These are phyloP conservation scores for Drosophila barbarae DNA, from an alignment of 2,888 invertebrate species.

Conservation along the genomic window DNA sequence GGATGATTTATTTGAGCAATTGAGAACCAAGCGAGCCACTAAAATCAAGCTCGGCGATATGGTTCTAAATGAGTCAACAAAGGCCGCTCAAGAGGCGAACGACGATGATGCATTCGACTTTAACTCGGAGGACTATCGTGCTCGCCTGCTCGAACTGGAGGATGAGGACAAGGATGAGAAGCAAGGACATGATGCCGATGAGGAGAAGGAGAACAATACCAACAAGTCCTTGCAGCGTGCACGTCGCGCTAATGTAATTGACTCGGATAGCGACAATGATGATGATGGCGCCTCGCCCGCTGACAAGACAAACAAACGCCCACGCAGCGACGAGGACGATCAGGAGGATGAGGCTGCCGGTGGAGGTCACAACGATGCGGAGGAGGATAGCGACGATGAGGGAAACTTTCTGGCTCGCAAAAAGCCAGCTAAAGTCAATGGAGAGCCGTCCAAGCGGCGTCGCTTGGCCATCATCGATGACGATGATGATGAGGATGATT, in stretches of 20 bases:
- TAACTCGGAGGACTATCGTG: slow-evolving; percentile 78
- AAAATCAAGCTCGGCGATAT: slow-evolving; percentile 69
- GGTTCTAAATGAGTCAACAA: slow-evolving; percentile 59
- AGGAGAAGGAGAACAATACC: slow-evolving; percentile 54
- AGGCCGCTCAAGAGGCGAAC: slow-evolving; percentile 38
- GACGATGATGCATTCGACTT: slow-evolving; percentile 75
- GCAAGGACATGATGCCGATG: slow-evolving; percentile 8
- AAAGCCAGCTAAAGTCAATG: slow-evolving; percentile 57
- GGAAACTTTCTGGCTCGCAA: slow-evolving; percentile 74
- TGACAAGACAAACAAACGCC: slow-evolving; percentile 71
- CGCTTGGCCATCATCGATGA: slow-evolving; percentile 78
- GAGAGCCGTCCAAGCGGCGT: slow-evolving; percentile 76
- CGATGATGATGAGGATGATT: slow-evolving; percentile 72
- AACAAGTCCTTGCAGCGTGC: slow-evolving; percentile 66
- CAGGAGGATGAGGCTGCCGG: slow-evolving; percentile 46
- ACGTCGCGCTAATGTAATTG: slow-evolving; percentile 78
- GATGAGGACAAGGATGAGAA: slow-evolving; percentile 40
- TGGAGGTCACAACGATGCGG: slow-evolving; percentile 40
- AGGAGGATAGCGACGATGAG: slow-evolving; percentile 67
- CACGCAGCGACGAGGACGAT: slow-evolving; percentile 56
- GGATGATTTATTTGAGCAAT: slow-evolving; percentile 70
- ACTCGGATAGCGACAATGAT: slow-evolving; percentile 77
- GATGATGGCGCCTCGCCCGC: slow-evolving; percentile 51
- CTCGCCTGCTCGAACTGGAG: slow-evolving; percentile 76
- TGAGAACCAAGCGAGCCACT: slow-evolving; percentile 70